Percentiles rank a stretch among this genome's conserved stretches.
Conservation (phyloP, 2,113 vertebrate species). For the Ailuropoda melanoleuca region DNA sequence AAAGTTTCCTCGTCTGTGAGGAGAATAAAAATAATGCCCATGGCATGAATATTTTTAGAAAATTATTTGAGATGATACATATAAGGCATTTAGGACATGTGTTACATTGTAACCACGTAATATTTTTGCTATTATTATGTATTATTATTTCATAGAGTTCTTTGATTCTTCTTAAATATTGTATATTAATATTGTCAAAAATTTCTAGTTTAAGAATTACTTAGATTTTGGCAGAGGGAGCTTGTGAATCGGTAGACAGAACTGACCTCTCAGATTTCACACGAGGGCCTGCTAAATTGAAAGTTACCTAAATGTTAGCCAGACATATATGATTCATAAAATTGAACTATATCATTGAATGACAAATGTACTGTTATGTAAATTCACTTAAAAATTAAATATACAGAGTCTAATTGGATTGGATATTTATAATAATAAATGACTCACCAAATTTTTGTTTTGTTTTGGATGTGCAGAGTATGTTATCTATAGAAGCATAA, state of each 20-base stretch:
- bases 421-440: neutral
- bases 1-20: neutral
- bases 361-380: neutral
- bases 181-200: neutral
- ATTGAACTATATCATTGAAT: neutral
- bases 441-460: neutral
- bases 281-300: neutral
- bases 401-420: neutral
- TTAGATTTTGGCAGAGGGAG: neutral
- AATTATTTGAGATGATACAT: neutral
- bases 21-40: neutral
- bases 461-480: constrained; percentile 11
- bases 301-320: neutral
- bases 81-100: neutral
- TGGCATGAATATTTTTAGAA: neutral
- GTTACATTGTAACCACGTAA: neutral
- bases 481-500: constrained; percentile 19
- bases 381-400: neutral
- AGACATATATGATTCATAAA: neutral
- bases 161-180: neutral
- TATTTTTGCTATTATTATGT: neutral
- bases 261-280: neutral
- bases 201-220: neutral
- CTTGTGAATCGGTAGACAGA: neutral
- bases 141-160: neutral